A percentile compares a stretch with the other conserved stretches of the same genome.
phyloP scores from a whole-genome alignment of 2,888 invertebrate species.

The Furcula furcula region DNA sequence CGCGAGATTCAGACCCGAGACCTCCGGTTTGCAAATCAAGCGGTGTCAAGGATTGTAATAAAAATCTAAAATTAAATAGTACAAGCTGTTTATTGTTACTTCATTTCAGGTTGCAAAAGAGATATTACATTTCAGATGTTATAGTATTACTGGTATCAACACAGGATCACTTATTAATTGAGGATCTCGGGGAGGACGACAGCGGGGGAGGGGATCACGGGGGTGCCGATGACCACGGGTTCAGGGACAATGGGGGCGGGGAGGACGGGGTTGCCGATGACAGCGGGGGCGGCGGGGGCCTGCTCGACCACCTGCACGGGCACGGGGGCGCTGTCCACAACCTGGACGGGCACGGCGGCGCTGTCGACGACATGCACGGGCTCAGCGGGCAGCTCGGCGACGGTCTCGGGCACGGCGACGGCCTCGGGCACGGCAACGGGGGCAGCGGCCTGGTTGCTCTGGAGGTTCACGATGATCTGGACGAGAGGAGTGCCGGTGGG shows the following conservation, averaged over 20 bases:
- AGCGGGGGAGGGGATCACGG: conserved; percentile 15
- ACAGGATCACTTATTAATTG: conserved; percentile 20
- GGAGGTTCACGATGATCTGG: conserved; percentile 46
- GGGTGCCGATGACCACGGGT: conserved; percentile 12
- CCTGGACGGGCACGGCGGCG: conserved; percentile 11
- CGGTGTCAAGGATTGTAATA: too few species aligned
- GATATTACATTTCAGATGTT: conserved; percentile 1
- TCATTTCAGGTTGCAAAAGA: conserved; percentile 1
- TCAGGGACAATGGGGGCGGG: conserved; percentile 12
- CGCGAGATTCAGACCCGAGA: too few species aligned
- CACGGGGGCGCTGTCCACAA: conserved; percentile 14
- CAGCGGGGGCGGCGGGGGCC: conserved; percentile 4
- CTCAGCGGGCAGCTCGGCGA: conserved; percentile 17
- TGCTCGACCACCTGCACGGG: conserved; percentile 13
- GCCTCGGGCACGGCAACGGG: conserved; percentile 15
- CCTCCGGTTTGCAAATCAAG: too few species aligned
- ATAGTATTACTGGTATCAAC: background rate
- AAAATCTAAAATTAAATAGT: background rate
- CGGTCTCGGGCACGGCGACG: conserved; percentile 13
- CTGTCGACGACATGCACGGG: conserved; percentile 5
- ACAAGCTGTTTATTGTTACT: background rate
- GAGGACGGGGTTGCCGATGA: conserved; percentile 9
- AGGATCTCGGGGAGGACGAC: conserved; percentile 24
- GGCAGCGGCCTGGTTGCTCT: conserved; percentile 13
- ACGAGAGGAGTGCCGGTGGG: conserved; percentile 29